These are phyloP conservation scores for Macroglossus sobrinus DNA, from an alignment of 2,113 vertebrate genomes.

Conservation along the genomic window DNA sequence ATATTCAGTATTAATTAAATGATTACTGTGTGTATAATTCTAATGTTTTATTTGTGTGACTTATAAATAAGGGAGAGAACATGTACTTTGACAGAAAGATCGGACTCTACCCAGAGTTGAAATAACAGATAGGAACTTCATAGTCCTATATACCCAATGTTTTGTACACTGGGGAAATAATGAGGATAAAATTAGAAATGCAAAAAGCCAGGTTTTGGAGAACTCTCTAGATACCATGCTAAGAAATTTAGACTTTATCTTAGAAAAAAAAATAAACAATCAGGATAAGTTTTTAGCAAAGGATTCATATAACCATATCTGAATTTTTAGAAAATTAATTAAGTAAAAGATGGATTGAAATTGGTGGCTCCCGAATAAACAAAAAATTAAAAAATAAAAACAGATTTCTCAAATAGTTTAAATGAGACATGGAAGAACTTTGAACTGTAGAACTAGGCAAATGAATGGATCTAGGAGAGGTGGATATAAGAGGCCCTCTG, in stretches of 20 bases:
- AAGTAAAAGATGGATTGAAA: neutral
- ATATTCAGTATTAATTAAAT: neutral
- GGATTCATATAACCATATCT: neutral
- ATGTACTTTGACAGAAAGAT: neutral
- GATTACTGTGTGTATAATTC: neutral
- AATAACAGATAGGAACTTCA: neutral
- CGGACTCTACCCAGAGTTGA: neutral
- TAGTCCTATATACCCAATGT: neutral
- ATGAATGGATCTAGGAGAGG: neutral
- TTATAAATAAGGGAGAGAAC: neutral
- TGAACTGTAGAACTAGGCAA: neutral
- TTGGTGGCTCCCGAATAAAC: neutral
- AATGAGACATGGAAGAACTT: neutral
- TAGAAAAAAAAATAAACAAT: neutral
- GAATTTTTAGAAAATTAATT: neutral
- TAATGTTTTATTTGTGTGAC: neutral
- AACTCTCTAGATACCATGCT: neutral
- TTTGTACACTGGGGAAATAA: neutral
- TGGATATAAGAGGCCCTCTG: neutral
- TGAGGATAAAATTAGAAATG: neutral
- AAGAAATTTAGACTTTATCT: neutral
- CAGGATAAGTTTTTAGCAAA: neutral
- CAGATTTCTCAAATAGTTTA: neutral
- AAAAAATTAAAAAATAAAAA: neutral
- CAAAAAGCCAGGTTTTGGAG: neutral